Conservation (phyloP, 2,888 invertebrate genomes). For the Campopleginae sp. region DNA sequence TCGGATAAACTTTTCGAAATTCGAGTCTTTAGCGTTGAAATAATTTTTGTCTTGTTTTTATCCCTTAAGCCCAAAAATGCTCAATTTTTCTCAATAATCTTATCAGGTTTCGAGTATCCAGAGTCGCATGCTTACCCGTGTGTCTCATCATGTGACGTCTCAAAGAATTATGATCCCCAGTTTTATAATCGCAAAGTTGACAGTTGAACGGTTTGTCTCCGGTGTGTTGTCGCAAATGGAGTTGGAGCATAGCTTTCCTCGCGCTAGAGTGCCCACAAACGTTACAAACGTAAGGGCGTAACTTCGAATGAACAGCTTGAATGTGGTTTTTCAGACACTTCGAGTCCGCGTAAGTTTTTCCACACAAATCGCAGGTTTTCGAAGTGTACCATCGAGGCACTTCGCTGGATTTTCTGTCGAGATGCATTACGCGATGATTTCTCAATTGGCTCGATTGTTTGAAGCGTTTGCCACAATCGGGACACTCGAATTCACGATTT, state of each 20-base stretch:
- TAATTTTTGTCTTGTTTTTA: too few species aligned
- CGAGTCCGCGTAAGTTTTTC: slow-evolving; percentile 88
- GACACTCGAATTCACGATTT: slow-evolving; percentile 85
- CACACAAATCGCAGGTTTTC: slow-evolving; percentile 89
- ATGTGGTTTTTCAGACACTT: slow-evolving; percentile 89
- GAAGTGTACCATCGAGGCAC: slow-evolving; percentile 86
- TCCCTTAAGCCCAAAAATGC: too few species aligned
- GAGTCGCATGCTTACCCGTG: slow-evolving; percentile 82
- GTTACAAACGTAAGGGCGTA: slow-evolving; percentile 90
- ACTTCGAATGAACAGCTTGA: slow-evolving; percentile 90
- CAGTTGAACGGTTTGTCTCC: slow-evolving; percentile 92
- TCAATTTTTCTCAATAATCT: neutral
- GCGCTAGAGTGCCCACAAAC: slow-evolving; percentile 91
- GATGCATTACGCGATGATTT: slow-evolving; percentile 86
- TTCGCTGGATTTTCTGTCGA: slow-evolving; percentile 81
- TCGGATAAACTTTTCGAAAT: too few species aligned
- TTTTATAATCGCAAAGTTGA: slow-evolving; percentile 88
- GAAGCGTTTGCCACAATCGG: slow-evolving; percentile 87
- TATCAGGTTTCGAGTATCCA: neutral
- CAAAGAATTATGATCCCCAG: slow-evolving; percentile 91
- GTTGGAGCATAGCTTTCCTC: slow-evolving; percentile 89
- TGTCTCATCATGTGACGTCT: slow-evolving; percentile 88
- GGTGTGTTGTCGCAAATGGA: slow-evolving; percentile 91
- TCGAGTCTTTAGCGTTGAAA: too few species aligned
- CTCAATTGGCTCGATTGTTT: slow-evolving; percentile 87